These are phyloP conservation scores for Potamarius usumacintae DNA, from an alignment of 2,113 vertebrate genomes.

Conservation along the genomic window DNA sequence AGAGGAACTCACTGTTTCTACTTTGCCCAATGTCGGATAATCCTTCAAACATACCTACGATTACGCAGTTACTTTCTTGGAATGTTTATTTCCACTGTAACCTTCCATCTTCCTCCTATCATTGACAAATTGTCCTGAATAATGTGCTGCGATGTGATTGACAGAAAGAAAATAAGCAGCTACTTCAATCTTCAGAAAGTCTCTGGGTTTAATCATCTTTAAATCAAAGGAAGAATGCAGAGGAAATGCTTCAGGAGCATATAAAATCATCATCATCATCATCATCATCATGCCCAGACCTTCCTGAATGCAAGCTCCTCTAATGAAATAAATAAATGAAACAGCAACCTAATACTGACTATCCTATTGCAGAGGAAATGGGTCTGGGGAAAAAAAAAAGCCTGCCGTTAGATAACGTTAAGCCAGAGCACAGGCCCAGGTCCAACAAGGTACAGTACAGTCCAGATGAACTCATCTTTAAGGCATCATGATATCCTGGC, in stretches of 20 bases:
- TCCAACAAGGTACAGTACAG: slow-evolving; percentile 35
- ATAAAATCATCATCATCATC: not conserved
- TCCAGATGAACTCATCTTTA: slow-evolving; percentile 24
- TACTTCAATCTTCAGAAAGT: not conserved
- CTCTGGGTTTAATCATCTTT: not conserved
- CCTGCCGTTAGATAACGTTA: slow-evolving; percentile 47
- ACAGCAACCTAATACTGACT: slow-evolving; percentile 49
- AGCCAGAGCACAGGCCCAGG: slow-evolving; percentile 22
- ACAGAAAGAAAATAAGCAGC: not conserved
- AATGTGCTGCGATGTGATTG: not conserved
- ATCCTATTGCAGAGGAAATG: slow-evolving; percentile 53
- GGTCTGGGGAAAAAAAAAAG: slow-evolving; percentile 43
- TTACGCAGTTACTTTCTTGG: not conserved
- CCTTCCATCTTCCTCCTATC: not conserved
- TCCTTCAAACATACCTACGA: not conserved
- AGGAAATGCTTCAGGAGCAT: slow-evolving; percentile 40
- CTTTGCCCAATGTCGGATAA: not conserved
- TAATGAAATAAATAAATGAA: slow-evolving; percentile 56
- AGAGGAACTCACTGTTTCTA: not conserved
- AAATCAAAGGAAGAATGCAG: slow-evolving; percentile 16
- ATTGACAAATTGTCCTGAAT: not conserved
- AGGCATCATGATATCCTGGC: not conserved
- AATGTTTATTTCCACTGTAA: not conserved
- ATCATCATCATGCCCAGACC: slow-evolving; percentile 29
- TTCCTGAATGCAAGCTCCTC: slow-evolving; percentile 42